Base-by-base conservation (phyloP, 2,888 invertebrate species). In the Parasteatoda lunata region DNA sequence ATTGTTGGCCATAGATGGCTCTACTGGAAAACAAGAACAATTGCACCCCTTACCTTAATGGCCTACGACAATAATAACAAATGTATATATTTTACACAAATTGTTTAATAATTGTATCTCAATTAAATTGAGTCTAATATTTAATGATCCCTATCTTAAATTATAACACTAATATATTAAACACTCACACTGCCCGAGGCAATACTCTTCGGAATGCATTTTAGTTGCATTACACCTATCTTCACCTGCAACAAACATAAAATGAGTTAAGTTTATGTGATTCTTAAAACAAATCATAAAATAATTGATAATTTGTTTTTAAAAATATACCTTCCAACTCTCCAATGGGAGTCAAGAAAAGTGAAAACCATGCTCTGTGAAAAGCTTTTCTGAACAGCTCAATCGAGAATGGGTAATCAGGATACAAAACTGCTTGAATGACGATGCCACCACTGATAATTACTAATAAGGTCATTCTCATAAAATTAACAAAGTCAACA, bases 401-500 rank as follows among this genome's bases (percentile, higher is more conserved):
- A 13, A 89, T 70, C n/a, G 90, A 89, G 6, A 92, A 89, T 0
- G 91, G 91, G 84, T 91, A 91, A 89, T 92, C 92, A 4, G 93
- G 93, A 90, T 92, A 93, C 15, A 93, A 90, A n/a, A 92, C 91
- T 0, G 93, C 92, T 81, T 92, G 92, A 48, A 93, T 91, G 3
- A 91, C 91, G 7, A 92, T 90, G n/a, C 91, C 91, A 52, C 92
- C 91, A 68, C 91, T 91, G 68, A 92, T 90, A 89, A 92, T 90
- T 73, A 91, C 91, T 65, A 92, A 90, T 81, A 91, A 77, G 70
- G 91, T 91, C 90, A 92, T 91, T n/a, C 91, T 90, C 72, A 92
- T 90, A 89, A 91, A 92, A 64, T 91, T 91, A 68, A 91, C 90
- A 90, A 92, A 91, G 84, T 92, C 92, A 79, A 91, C 90, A 59